Conservation (phyloP, 2,113 vertebrate genomes). For the Burhinus oedicnemus region DNA sequence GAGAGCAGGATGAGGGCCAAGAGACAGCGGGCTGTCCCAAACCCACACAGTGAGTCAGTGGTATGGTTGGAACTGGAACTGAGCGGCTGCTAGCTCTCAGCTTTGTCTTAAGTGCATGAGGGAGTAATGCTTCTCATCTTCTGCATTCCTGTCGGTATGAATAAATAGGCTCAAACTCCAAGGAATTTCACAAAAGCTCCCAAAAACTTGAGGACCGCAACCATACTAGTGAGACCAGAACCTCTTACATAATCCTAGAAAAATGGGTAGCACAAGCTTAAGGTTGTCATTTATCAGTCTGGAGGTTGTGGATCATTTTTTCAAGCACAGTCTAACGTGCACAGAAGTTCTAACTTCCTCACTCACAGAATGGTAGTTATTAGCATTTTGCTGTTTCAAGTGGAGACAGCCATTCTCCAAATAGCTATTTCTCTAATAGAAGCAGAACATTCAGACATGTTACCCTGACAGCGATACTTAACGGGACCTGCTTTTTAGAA, state of each 20-base stretch:
- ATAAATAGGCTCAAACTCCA: conserved; percentile 11
- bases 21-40: conserved; percentile 13
- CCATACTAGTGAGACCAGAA: background rate
- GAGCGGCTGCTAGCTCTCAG: background rate
- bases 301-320: background rate
- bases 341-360: background rate
- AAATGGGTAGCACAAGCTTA: background rate
- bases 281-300: background rate
- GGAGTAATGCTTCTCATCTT: conserved; percentile 1
- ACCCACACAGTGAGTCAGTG: conserved; percentile 39
- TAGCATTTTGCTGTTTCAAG: background rate
- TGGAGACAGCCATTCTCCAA: background rate
- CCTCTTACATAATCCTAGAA: background rate
- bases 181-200: background rate
- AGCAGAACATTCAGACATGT: background rate
- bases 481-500: background rate
- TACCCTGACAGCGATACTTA: background rate
- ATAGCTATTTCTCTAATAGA: background rate
- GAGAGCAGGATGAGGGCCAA: background rate
- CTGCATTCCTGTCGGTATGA: background rate
- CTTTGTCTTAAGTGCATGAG: background rate
- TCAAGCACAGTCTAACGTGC: accelerated
- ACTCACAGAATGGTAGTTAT: accelerated
- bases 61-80: conserved; percentile 18
- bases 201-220: background rate